phyloP scores from a whole-genome alignment of 2,888 invertebrate genomes.

The Pyrrhia umbra region DNA sequence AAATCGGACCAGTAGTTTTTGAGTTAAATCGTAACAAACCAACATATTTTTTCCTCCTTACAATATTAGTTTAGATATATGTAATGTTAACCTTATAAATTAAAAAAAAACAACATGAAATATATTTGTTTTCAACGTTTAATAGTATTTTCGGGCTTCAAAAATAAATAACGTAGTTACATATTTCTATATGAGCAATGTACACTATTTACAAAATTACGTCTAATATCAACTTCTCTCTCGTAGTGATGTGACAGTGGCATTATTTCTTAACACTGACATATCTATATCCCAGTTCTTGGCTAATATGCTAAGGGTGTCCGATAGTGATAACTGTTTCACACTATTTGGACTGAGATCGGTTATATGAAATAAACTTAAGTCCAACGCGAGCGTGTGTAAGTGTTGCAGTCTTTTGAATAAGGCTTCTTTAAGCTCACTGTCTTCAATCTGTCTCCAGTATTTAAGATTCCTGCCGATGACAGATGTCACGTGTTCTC shows the following conservation, averaged over 20 bases:
- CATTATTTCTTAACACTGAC: slow-evolving; percentile 75
- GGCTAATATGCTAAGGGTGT: slow-evolving; percentile 75
- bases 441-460: slow-evolving; percentile 84
- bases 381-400: slow-evolving; percentile 78
- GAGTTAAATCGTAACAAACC: no score
- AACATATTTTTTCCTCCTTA: no score
- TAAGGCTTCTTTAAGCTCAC: slow-evolving; percentile 76
- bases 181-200: slow-evolving; percentile 81
- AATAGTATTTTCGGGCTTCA: slow-evolving; percentile 77
- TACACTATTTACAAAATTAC: slow-evolving; percentile 85
- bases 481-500: slow-evolving; percentile 85
- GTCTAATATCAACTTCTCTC: slow-evolving; percentile 66
- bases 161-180: slow-evolving; percentile 82
- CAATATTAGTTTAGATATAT: no score
- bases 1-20: no score
- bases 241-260: slow-evolving; percentile 60
- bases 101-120: background rate
- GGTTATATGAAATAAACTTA: slow-evolving; percentile 78
- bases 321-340: slow-evolving; percentile 70
- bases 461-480: slow-evolving; percentile 88
- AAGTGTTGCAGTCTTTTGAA: slow-evolving; percentile 82
- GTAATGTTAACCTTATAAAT: no score
- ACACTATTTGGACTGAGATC: slow-evolving; percentile 75
- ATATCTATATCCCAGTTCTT: slow-evolving; percentile 80
- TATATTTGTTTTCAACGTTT: slow-evolving; percentile 73